These are phyloP conservation scores for Heteropelma amictum DNA, from an alignment of 2,888 invertebrate genomes.

Conservation along the genomic window DNA sequence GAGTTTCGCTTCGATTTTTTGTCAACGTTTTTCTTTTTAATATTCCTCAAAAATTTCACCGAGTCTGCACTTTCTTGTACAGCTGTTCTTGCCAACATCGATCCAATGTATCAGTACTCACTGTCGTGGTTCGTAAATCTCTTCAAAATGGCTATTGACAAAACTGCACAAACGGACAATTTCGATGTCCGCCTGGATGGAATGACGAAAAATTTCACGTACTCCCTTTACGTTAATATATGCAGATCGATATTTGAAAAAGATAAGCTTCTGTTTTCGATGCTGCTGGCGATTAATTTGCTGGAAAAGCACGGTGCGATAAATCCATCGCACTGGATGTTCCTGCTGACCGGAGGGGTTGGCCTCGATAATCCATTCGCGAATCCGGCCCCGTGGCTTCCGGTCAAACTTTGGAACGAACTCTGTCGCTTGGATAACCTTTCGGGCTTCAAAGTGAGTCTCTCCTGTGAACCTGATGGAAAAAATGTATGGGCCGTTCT, in stretches of 20 bases:
- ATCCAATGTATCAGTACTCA: slow-evolving; percentile 99
- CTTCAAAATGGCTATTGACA: slow-evolving; percentile 91
- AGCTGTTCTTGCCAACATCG: slow-evolving; percentile 93
- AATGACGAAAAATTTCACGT: slow-evolving; percentile 90
- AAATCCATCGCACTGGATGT: slow-evolving; percentile 86
- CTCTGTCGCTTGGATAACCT: slow-evolving; percentile 83
- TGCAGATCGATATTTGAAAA: slow-evolving; percentile 96
- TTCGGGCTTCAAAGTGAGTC: slow-evolving; percentile 77
- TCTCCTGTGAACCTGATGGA: too few species aligned
- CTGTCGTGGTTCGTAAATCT: slow-evolving; percentile 95
- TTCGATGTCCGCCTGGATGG: slow-evolving; percentile 86
- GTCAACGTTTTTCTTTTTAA: too few species aligned
- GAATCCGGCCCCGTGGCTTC: slow-evolving; percentile 87
- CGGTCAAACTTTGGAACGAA: slow-evolving; percentile 87
- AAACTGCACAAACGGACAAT: slow-evolving; percentile 90
- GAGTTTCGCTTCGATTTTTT: too few species aligned
- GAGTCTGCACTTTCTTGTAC: too few species aligned
- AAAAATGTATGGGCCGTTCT: too few species aligned
- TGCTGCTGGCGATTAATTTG: slow-evolving; percentile 86
- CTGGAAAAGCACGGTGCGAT: slow-evolving; percentile 81
- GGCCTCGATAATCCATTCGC: slow-evolving; percentile 86
- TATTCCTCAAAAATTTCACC: too few species aligned
- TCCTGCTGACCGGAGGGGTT: slow-evolving; percentile 92
- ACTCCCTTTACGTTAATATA: slow-evolving; percentile 93
- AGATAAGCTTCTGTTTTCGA: slow-evolving; percentile 94